Base-by-base conservation (phyloP, 2,113 vertebrate genomes). In the Erythrocercus mccallii region DNA sequence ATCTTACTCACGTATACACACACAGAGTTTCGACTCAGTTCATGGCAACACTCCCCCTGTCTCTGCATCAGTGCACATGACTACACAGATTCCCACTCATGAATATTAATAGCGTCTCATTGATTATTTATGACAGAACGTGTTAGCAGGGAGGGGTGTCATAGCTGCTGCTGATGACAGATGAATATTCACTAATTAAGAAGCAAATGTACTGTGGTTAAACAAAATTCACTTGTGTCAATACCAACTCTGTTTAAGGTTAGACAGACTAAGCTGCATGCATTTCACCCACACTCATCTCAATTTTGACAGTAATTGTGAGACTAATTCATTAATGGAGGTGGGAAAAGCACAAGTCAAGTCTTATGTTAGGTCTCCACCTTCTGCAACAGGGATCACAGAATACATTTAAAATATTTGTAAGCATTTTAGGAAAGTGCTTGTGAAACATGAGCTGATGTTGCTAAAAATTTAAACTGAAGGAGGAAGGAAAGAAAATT, bases 31-130 rank as follows among this genome's bases (percentile, higher is more conserved):
- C 98, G 98, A 98, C 98, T 98, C 98, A 98, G 98, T 98, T 99
- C 98, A 92, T 98, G 94, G 97, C 98, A 99, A 99, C 98, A 99
- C 99, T 98, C 99, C 99, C 99, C 98, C 98, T 97, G 97, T 98
- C 97, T 97, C 97, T 92, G 98, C 98, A 98, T 98, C 97, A 96
- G 97, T 97, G 97, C 99, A 99, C 99, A 99, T 99, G 98, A 99
- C 98, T 98, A 98, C 98, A 97, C 98, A 97, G 98, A 98, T 97
- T 98, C 98, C 98, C 98, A 96, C 98, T 99, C 98, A 99, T 99
- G 98, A 99, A 99, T 99, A 99, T 98, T 98, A 98, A 98, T 98
- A 97, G 85, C 28, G 66, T 37, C 92, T 97, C 98, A 97, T 99
- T 99, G 97, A 98, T 98, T 99, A 99, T 99, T 99, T 98, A 99